These are phyloP conservation scores for Galaxias olidus DNA, from an alignment of 2,797 vertebrate genomes.

Conservation along the genomic window DNA sequence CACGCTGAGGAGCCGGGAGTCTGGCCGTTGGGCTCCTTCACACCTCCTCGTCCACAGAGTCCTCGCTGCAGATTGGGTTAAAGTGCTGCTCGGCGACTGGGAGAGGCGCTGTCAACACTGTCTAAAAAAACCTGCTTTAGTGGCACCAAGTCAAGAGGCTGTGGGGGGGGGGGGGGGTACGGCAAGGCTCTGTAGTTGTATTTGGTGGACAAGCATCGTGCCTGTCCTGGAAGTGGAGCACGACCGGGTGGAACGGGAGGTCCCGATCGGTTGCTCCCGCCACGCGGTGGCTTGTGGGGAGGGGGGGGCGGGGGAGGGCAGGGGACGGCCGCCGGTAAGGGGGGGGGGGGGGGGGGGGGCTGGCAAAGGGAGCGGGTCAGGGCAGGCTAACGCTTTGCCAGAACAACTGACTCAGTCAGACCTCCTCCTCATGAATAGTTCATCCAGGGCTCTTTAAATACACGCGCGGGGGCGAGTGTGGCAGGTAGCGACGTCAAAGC, in stretches of 20 bases:
- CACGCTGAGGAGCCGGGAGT: too few species aligned
- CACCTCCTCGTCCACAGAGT: conserved; percentile 30
- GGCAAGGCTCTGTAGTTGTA: too few species aligned
- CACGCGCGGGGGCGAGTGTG: conserved; percentile 67
- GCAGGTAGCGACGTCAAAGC: conserved; percentile 66
- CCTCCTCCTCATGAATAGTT: conserved; percentile 83
- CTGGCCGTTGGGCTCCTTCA: too few species aligned
- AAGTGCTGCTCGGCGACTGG: conserved; percentile 47
- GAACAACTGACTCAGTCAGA: conserved; percentile 68
- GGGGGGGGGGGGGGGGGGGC: background rate
- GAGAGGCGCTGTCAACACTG: too few species aligned
- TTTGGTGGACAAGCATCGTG: conserved; percentile 30
- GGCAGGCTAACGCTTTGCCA: conserved; percentile 49
- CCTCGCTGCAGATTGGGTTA: conserved; percentile 49
- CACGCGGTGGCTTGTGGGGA: conserved; percentile 44
- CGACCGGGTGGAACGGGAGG: conserved; percentile 34
- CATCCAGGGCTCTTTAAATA: conserved; percentile 84
- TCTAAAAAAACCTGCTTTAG: too few species aligned
- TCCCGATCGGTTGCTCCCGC: conserved; percentile 38
- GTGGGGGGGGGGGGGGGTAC: conserved; percentile 18
- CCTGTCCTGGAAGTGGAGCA: conserved; percentile 48
- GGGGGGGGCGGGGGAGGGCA: conserved; percentile 28
- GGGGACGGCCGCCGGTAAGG: conserved; percentile 38
- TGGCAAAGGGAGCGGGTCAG: conserved; percentile 28
- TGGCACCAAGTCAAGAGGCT: too few species aligned